A percentile compares a stretch with the other conserved stretches of the same genome.
phyloP scores from a whole-genome alignment of 1,140 invertebrate species.

The Gryon sp. region DNA sequence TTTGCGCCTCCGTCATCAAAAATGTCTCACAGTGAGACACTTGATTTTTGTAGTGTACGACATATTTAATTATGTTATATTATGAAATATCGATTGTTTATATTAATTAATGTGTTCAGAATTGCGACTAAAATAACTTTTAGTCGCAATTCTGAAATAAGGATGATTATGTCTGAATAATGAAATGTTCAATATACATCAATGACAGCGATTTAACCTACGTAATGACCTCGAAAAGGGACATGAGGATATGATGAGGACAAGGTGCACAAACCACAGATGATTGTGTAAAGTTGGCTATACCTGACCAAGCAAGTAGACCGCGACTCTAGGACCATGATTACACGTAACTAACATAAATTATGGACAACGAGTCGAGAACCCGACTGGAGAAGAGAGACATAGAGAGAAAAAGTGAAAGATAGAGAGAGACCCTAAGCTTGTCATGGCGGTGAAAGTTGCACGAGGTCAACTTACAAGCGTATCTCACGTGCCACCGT shows the following conservation, averaged over 20 bases:
- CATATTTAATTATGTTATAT: no score
- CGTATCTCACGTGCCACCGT: slow-evolving; percentile 56
- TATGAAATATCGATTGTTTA: no score
- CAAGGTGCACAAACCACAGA: slow-evolving; percentile 67
- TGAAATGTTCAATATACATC: background rate
- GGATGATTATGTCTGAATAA: no score
- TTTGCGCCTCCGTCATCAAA: no score
- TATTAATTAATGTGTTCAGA: no score
- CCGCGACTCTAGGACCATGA: slow-evolving; percentile 67
- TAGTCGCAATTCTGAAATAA: no score
- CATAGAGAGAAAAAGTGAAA: no score
- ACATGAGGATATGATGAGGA: slow-evolving; percentile 44
- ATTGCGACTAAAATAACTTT: no score
- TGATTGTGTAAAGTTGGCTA: slow-evolving; percentile 65
- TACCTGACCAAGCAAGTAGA: slow-evolving; percentile 71
- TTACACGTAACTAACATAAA: slow-evolving; percentile 75
- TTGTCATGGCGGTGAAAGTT: slow-evolving; percentile 74
- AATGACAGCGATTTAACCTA: slow-evolving; percentile 22
- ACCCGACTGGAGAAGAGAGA: no score
- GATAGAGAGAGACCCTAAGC: slow-evolving; percentile 63
- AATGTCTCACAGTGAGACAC: no score
- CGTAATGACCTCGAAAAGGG: slow-evolving; percentile 56
- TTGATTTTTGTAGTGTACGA: no score
- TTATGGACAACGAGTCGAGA: slow-evolving; percentile 67
- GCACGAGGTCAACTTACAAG: slow-evolving; percentile 72